phyloP scores from a whole-genome alignment of 1,140 invertebrate species.

The Aphaenogaster ashmeadi region DNA sequence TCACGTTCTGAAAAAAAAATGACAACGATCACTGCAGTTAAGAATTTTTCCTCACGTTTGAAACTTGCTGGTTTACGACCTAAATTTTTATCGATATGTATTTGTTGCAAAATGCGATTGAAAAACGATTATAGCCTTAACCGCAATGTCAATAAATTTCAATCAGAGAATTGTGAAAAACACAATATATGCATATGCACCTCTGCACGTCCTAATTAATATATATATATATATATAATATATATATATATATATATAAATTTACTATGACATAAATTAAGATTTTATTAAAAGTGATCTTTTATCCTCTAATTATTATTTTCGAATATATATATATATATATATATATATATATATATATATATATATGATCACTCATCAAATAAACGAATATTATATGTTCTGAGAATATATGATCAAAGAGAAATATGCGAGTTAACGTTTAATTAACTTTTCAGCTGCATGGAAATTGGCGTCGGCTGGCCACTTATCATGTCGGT shows the following conservation, averaged over 20 bases:
- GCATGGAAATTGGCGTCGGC: not conserved
- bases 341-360: no score
- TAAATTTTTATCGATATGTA: not conserved
- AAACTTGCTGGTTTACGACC: not conserved
- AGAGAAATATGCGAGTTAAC: not conserved
- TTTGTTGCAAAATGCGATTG: not conserved
- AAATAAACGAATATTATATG: not conserved
- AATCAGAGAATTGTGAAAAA: constrained; percentile 7
- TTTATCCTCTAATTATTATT: not conserved
- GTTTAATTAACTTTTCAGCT: constrained; percentile 26
- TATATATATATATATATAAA: not conserved
- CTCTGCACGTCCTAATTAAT: not conserved
- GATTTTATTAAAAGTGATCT: not conserved
- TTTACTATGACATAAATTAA: not conserved
- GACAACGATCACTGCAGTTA: not conserved
- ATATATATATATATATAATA: not conserved
- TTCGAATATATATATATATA: not conserved
- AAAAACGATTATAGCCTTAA: not conserved
- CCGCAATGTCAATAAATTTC: not conserved
- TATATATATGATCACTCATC: not conserved
- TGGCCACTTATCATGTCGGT: constrained; percentile 1
- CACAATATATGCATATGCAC: not conserved
- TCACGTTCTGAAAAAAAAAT: constrained; percentile 21
- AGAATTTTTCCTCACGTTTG: not conserved
- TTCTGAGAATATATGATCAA: not conserved